Base-by-base conservation (phyloP, 2,113 vertebrate genomes). In the Percina caprodes region DNA sequence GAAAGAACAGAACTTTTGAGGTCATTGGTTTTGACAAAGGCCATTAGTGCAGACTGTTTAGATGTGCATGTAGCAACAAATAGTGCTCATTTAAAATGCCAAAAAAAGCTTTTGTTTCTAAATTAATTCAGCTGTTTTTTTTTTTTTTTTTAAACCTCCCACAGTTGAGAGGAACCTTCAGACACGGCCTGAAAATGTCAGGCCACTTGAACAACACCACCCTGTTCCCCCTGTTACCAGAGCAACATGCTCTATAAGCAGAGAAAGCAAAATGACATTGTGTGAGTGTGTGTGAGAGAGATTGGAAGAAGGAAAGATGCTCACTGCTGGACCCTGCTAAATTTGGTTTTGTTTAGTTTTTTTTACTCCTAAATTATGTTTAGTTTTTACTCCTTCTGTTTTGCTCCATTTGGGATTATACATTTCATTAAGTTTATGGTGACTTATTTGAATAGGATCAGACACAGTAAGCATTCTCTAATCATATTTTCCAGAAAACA, bases 121-220 rank as follows among this genome's bases (percentile, higher is more conserved):
- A 83, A 74, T 84, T 11, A 83, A 86, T 86, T 74, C 60, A 75
- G 54, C 60, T 0, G 21, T 61, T 12, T 79, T 11, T 86, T 81
- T 12, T 79, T 11, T 86, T 81, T 79, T 60, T 60, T 48, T 48
- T 46, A 70, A 83, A 66, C 75, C 55, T 76, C 46, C 45, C 59
- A 58, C 74, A 63, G 61, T 85, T 84, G 56, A 83, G 74, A 80
- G 73, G 84, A 84, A 89, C 88, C 68, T 82, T 90, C 68, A 88
- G 83, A 88, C 84, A 74, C 69, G 72, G 80, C 87, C 87, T 88
- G 86, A 80, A 92, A 91, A 90, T 92, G 87, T 91, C 90, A 89
- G 89, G 77, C 83, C 77, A 77, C 83, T 87, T 73, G 46, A 91
- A 86, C 86, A 90, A 83, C 85, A 80, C 87, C 82, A 70, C 82